A percentile compares a stretch with the other conserved stretches of the same genome.
Conservation (phyloP, 2,888 invertebrate genomes). For the Melolontha melolontha region DNA sequence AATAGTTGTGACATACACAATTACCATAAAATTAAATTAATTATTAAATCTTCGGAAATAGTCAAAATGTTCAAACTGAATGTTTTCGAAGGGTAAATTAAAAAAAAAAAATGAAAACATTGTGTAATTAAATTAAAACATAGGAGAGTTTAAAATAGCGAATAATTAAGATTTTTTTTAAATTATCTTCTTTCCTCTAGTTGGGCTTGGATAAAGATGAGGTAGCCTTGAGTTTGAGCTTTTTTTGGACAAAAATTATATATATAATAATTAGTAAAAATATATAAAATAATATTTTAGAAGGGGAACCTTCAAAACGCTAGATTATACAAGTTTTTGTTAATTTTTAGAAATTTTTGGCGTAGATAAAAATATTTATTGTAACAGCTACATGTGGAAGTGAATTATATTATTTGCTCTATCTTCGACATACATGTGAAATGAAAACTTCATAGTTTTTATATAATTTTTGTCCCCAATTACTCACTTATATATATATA, state of each 20-base stretch:
- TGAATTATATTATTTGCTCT: no score
- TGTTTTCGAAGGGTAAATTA: constrained; percentile 31
- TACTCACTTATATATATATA: constrained; percentile 27
- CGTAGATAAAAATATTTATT: no score
- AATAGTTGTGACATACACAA: no score
- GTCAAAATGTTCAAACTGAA: constrained; percentile 21
- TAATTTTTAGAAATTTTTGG: no score
- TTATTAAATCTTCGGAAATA: constrained; percentile 11
- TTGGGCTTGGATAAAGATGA: constrained; percentile 94
- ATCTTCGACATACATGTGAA: no score
- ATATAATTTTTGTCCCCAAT: constrained; percentile 41
- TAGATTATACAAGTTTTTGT: background rate
- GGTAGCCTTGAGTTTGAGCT: constrained; percentile 68
- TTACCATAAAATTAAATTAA: no score
- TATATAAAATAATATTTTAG: background rate
- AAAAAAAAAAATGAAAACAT: background rate
- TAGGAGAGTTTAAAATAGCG: constrained; percentile 10
- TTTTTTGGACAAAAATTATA: constrained; percentile 52
- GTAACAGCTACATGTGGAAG: no score
- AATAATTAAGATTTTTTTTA: constrained; percentile 38
- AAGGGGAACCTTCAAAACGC: no score
- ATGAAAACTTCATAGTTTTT: background rate
- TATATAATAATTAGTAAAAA: constrained; percentile 14
- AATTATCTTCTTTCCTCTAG: constrained; percentile 68
- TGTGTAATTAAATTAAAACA: constrained; percentile 11